Base-by-base conservation (phyloP, 2,797 vertebrate genomes). In the Scomberomorus guttatus region DNA sequence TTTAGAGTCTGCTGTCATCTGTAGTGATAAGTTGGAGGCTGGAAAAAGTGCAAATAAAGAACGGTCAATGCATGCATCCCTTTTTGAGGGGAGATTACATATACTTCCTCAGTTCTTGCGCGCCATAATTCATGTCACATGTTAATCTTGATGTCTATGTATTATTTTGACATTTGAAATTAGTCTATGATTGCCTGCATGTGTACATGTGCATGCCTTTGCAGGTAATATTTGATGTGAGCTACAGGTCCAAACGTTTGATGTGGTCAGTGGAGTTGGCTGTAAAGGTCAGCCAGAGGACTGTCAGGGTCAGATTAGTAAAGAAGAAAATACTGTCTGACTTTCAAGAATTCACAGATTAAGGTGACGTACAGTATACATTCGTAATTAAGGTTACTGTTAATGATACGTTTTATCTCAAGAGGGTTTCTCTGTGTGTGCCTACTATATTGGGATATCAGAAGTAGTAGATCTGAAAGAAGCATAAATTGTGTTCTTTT, bases 131-230 rank as follows among this genome's bases (percentile, higher is more conserved):
- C 60, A 63, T 62, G 24, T 80, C 77, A 72, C 44, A 85, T 72
- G 73, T 72, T 79, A 59, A 81, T 72, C 74, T 84, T 20, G 1
- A 39, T 29, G 52, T 59, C 56, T 6, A 62, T 70, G 72, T 6
- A 34, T 78, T 82, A 57, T 80, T 75, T 42, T 81, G 79, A 77
- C 83, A 59, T 81, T 70, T 65, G n/a, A 64, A 64, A 80, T 80
- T 59, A 66, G 44, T 39, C 1, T n/a, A 4, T 68, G 72, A 81
- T 81, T 77, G 78, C 5, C 29, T 84, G 63, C 84, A 79, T 76
- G 66, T 86, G 74, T 57, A 2, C 70, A 42, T 70, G 48, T 80
- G 73, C 25, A 55, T 50, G 71, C 13, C 27, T 58, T 65, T 1
- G 46, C 66, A 83, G 68, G 67, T 76, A 60, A 37, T 65, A 66